These are phyloP conservation scores for Leptocoma aspasia DNA, from an alignment of 2,113 vertebrate genomes.

Conservation along the genomic window DNA sequence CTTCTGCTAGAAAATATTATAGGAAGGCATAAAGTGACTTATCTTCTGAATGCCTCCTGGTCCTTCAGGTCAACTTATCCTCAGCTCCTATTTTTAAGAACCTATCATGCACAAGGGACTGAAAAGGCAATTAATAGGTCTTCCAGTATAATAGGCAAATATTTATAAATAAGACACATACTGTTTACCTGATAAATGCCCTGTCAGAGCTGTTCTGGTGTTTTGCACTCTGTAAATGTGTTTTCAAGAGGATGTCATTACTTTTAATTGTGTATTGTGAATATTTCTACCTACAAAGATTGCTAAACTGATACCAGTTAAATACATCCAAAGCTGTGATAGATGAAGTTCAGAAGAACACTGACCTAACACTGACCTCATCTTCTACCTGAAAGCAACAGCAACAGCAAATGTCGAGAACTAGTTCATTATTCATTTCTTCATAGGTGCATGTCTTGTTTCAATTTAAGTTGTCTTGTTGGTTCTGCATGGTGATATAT, in stretches of 20 bases:
- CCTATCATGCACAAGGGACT: neutral
- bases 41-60: neutral
- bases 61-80: neutral
- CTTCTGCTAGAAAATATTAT: neutral
- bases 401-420: neutral
- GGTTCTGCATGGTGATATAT: conserved; percentile 1
- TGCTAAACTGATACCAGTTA: neutral
- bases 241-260: neutral
- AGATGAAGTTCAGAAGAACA: neutral
- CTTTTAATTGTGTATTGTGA: conserved; percentile 3
- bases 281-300: neutral
- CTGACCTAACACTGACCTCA: neutral
- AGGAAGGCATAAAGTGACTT: neutral
- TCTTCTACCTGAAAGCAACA: neutral
- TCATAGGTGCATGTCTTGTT: neutral
- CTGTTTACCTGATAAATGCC: conserved; percentile 21
- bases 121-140: neutral
- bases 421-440: conserved; percentile 14
- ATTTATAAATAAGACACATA: neutral
- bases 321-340: neutral
- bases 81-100: neutral
- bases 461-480: conserved; percentile 34
- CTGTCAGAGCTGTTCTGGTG: neutral
- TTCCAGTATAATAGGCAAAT: neutral
- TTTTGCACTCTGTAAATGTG: neutral